Conservation (phyloP, 2,797 vertebrate genomes). For the Rallus crepitans region DNA sequence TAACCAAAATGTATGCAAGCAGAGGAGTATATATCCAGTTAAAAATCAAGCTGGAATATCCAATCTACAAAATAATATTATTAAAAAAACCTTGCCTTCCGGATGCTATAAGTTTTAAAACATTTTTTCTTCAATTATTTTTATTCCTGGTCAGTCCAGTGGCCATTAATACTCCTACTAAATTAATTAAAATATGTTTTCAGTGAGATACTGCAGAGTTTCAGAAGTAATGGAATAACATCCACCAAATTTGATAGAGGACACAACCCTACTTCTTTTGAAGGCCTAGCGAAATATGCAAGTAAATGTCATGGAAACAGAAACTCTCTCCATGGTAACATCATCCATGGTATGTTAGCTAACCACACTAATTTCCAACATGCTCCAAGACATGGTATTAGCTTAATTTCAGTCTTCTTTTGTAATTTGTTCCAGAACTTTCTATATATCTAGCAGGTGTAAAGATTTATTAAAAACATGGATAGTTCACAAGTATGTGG, state of each 20-base stretch:
- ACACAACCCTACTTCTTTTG: constrained; percentile 66
- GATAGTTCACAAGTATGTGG: constrained; percentile 62
- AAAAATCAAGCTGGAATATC: constrained; percentile 15
- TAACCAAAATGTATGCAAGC: neutral
- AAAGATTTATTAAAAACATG: constrained; percentile 68
- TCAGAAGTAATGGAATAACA: constrained; percentile 41
- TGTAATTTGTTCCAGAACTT: constrained; percentile 64
- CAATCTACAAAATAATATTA: neutral
- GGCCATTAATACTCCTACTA: constrained; percentile 6
- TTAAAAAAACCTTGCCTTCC: neutral
- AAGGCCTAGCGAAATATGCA: constrained; percentile 76
- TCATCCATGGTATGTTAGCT: constrained; percentile 53
- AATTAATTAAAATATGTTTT: constrained; percentile 24
- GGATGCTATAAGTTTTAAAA: neutral
- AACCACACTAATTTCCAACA: constrained; percentile 68
- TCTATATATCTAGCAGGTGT: constrained; percentile 22
- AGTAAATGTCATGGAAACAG: constrained; percentile 85
- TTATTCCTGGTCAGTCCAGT: neutral
- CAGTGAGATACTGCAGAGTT: constrained; percentile 29
- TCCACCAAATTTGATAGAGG: constrained; percentile 59
- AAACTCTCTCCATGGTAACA: constrained; percentile 83
- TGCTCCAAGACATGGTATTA: constrained; percentile 70
- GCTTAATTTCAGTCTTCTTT: constrained; percentile 66
- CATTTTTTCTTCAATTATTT: neutral
- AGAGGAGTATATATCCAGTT: neutral